Evolutionary conservation across 2,797 vertebrate species (phyloP).

Genomic region (Hirundo rustica): DNA sequence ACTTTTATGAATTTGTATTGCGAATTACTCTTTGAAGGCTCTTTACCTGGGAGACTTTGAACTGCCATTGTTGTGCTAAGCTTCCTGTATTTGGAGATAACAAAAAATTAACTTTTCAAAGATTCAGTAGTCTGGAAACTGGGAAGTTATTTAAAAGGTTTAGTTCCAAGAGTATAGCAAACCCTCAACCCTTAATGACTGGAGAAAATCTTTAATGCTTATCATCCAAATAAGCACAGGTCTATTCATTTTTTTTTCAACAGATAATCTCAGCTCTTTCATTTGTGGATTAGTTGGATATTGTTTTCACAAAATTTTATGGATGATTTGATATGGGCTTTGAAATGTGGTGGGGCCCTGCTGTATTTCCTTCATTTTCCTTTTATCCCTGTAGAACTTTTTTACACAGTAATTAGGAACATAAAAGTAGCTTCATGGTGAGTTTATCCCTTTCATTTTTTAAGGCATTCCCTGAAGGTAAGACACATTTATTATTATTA

Average conservation of each 20-base stretch:
- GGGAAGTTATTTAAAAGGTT: constrained; percentile 71
- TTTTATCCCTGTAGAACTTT: constrained; percentile 30
- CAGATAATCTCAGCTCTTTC: constrained; percentile 26
- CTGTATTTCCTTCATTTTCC: constrained; percentile 32
- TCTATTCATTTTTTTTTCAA: constrained; percentile 8
- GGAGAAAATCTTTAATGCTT: constrained; percentile 26
- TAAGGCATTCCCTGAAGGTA: constrained; percentile 5
- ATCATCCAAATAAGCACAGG: neutral
- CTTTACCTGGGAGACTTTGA: constrained; percentile 80
- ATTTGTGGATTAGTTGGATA: constrained; percentile 13
- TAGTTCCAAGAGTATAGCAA: constrained; percentile 44
- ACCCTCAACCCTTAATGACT: constrained; percentile 51
- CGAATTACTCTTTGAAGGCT: constrained; percentile 79
- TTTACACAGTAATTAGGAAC: neutral
- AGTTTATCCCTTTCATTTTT: constrained; percentile 26
- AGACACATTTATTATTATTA: neutral
- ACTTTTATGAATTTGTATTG: constrained; percentile 79
- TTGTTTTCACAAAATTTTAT: constrained; percentile 39
- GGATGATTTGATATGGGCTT: neutral
- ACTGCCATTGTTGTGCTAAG: constrained; percentile 75
- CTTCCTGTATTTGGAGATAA: constrained; percentile 74
- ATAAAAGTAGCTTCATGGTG: constrained; percentile 14
- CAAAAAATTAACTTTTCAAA: constrained; percentile 82
- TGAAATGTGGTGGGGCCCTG: constrained; percentile 20
- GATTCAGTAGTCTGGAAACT: constrained; percentile 69